phyloP scores from a whole-genome alignment of 1,140 invertebrate genomes.

The Drosophila ironensis region DNA sequence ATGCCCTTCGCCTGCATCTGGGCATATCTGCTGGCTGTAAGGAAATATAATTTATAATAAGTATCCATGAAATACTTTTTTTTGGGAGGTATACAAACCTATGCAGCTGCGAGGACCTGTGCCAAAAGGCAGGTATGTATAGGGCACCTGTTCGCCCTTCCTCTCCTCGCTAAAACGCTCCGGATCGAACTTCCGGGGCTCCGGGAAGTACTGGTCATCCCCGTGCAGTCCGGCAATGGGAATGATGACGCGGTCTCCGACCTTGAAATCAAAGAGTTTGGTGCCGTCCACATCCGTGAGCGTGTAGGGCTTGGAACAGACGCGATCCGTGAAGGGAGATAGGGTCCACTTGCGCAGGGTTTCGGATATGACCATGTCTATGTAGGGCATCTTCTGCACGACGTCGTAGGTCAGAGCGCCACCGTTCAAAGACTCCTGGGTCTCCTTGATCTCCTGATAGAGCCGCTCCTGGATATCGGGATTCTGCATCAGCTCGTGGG shows the following conservation, averaged over 20 bases:
- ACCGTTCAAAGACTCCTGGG: conserved; percentile 77
- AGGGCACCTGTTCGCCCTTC: too few relatives aligned
- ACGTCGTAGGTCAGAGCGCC: conserved; percentile 82
- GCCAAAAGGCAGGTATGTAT: too few relatives aligned
- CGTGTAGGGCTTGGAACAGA: conserved; percentile 83
- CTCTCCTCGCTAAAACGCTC: conserved; percentile 83
- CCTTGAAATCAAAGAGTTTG: conserved; percentile 44
- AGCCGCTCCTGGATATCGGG: conserved; percentile 84
- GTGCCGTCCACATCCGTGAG: conserved; percentile 42
- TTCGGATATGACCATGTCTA: conserved; percentile 86
- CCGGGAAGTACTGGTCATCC: conserved; percentile 83
- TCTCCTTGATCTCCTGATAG: conserved; percentile 83
- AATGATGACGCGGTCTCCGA: conserved; percentile 71
- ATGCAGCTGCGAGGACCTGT: too few relatives aligned
- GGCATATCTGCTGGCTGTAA: too few relatives aligned
- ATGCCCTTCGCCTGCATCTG: conserved; percentile 82
- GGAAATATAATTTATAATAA: too few relatives aligned
- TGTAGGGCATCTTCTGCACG: conserved; percentile 84
- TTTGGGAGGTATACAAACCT: too few relatives aligned
- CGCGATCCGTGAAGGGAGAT: conserved; percentile 82
- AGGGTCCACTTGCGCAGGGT: conserved; percentile 84
- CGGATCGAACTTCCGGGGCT: conserved; percentile 83
- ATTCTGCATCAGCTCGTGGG: conserved; percentile 84
- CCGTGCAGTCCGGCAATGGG: conserved; percentile 81
- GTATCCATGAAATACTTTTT: too few relatives aligned